These are phyloP conservation scores for Agrypnus murinus DNA, from an alignment of 2,888 invertebrate species.

Conservation along the genomic window DNA sequence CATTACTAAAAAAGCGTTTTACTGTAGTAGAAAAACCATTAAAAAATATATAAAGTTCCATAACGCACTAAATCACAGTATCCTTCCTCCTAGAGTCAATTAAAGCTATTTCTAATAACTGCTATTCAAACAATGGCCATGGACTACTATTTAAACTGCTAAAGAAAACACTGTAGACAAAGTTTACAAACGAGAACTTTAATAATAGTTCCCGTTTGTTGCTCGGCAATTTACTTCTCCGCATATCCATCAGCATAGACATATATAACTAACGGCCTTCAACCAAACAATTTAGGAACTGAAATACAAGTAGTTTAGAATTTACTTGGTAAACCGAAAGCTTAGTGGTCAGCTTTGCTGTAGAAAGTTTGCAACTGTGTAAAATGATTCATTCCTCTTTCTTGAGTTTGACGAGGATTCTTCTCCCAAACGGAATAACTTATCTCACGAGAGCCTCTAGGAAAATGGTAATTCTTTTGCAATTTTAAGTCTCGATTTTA, in stretches of 20 bases:
- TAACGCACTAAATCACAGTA: too few relatives aligned
- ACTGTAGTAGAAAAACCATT: too few relatives aligned
- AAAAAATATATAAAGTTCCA: too few relatives aligned
- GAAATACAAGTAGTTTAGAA: conserved; percentile 36
- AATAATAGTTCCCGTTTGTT: conserved; percentile 14
- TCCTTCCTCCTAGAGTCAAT: too few relatives aligned
- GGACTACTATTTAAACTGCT: too few relatives aligned
- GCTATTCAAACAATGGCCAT: too few relatives aligned
- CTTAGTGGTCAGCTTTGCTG: conserved; percentile 35
- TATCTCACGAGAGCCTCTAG: neutral
- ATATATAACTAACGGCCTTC: conserved; percentile 8
- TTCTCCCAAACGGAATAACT: conserved; percentile 5
- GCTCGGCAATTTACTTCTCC: conserved; percentile 7
- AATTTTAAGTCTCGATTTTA: neutral
- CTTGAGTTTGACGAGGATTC: conserved; percentile 4
- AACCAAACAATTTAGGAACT: conserved; percentile 17
- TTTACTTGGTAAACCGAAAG: conserved; percentile 31
- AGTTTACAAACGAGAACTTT: conserved; percentile 2
- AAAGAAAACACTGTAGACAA: too few relatives aligned
- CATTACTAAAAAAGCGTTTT: too few relatives aligned
- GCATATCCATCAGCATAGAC: conserved; percentile 37
- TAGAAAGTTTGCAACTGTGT: conserved; percentile 28
- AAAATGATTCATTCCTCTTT: conserved; percentile 20
- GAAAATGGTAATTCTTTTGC: neutral
- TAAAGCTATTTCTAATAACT: too few relatives aligned